Base-by-base conservation (phyloP, 1,140 invertebrate species). In the Drosophila lini region DNA sequence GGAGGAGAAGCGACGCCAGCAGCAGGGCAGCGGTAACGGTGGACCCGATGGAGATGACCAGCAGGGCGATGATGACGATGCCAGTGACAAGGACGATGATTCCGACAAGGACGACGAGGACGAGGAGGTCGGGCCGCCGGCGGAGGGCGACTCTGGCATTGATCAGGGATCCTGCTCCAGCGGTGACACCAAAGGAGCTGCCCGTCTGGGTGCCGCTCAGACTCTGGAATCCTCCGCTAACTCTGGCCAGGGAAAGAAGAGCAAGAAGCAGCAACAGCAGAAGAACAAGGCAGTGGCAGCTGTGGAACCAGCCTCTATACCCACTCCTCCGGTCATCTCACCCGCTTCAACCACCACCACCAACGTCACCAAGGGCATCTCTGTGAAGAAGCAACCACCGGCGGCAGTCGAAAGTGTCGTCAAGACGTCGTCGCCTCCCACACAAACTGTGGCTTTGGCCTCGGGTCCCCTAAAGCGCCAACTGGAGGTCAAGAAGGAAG, bases 111-210 rank as follows among this genome's bases (percentile, higher is more conserved):
- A 95, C 91, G 93, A 95, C 81, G 94, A 95, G 40, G 95, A 95
- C 57, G 93, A 94, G n/a, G 94, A 95, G 60, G 94, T 94, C 15
- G 31, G 16, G 22, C 93, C 94, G 40, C 94, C 92, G 57, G 70
- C 82, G 85, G 96, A 97, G 91, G 96, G 96, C 45, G 96, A 97
- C 92, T 97, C 96, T 80, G 97, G 97, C 62, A 97, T 97, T 70
- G 97, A 97, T 93, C 94, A 96, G 93, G 97, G 96, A 2, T 97
- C 96, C 52, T 97, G 96, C 91, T 96, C 96, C 41, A 96, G 96
- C 58, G 96, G 95, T 57, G 96, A 97, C 80, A 95, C 96, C 75
- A 91, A 91, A 44, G 61, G 81, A 8, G 93, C 94, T 0, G 59
- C 53, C 1, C 61, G 61, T 7, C 3, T 63, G 13, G 11, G 22